Evolutionary conservation across 2,797 vertebrate genomes (phyloP).

Genomic region (Malurus leucopterus): DNA sequence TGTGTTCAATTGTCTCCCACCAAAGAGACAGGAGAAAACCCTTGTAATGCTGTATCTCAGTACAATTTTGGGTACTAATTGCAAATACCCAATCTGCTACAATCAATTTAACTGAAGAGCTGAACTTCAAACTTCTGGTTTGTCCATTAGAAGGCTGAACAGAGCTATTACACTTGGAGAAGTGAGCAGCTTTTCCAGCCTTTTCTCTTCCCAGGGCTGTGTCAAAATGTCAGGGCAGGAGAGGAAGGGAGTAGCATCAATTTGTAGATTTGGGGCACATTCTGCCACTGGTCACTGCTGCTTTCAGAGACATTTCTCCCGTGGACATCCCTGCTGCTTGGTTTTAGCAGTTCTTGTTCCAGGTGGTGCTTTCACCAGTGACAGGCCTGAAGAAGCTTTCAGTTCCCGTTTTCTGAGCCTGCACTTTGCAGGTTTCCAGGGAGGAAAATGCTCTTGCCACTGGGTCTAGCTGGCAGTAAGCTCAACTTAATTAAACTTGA

Average conservation of each 20-base stretch:
- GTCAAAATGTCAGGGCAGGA: background rate
- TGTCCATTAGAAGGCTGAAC: background rate
- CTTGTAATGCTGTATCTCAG: background rate
- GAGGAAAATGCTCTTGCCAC: background rate
- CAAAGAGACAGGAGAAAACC: background rate
- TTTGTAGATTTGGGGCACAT: background rate
- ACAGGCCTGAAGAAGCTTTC: background rate
- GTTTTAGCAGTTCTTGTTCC: background rate
- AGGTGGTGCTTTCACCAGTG: background rate
- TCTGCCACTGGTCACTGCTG: background rate
- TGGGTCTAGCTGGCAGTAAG: accelerated
- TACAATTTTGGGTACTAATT: background rate
- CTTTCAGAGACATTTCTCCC: background rate
- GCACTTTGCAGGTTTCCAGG: background rate
- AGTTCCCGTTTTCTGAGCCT: background rate
- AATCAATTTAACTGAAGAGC: background rate
- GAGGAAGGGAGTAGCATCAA: background rate
- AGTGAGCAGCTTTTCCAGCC: background rate
- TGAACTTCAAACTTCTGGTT: background rate
- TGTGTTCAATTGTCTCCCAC: background rate
- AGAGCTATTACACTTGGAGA: background rate
- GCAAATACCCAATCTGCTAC: background rate
- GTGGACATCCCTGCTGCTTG: background rate
- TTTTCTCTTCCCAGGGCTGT: background rate
- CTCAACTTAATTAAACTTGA: background rate